These are phyloP conservation scores for Luehdorfia chinensis DNA, from an alignment of 1,140 invertebrate species.

Conservation along the genomic window DNA sequence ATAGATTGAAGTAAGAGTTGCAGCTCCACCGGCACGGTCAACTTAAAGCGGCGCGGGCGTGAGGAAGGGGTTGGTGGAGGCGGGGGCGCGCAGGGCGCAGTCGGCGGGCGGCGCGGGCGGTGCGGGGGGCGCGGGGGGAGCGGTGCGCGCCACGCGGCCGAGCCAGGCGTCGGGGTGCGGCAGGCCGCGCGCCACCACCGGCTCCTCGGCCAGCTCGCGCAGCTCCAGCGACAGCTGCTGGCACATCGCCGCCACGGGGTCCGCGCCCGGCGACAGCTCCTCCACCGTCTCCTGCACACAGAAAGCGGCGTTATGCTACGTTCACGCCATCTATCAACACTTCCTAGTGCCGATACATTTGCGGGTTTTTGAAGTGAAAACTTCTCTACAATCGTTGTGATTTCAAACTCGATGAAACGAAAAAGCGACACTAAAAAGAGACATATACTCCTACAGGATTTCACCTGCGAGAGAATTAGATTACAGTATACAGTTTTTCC, in stretches of 20 bases:
- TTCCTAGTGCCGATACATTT: too few species aligned
- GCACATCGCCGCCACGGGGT: constrained; percentile 68
- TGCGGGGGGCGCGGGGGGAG: constrained; percentile 36
- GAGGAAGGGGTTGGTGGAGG: constrained; percentile 56
- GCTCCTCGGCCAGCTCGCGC: constrained; percentile 64
- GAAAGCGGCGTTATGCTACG: too few species aligned
- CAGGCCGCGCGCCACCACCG: constrained; percentile 41
- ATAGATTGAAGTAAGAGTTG: too few species aligned
- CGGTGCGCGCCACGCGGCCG: constrained; percentile 80
- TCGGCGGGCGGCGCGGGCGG: constrained; percentile 33
- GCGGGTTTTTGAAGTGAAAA: too few species aligned
- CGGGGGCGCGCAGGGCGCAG: constrained; percentile 35
- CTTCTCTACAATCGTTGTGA: too few species aligned
- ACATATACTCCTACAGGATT: too few species aligned
- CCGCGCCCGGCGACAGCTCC: constrained; percentile 16
- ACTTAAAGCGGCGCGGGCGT: constrained; percentile 29
- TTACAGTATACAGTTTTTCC: too few species aligned
- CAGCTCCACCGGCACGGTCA: too few species aligned
- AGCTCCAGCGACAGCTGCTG: constrained; percentile 67
- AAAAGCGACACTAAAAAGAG: too few species aligned
- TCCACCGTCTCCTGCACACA: constrained; percentile 15
- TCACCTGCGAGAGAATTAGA: too few species aligned
- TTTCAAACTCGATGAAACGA: too few species aligned
- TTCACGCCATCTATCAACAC: too few species aligned
- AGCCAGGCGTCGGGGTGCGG: constrained; percentile 59